phyloP scores from a whole-genome alignment of 2,797 vertebrate genomes.

The Loriculus beryllinus region DNA sequence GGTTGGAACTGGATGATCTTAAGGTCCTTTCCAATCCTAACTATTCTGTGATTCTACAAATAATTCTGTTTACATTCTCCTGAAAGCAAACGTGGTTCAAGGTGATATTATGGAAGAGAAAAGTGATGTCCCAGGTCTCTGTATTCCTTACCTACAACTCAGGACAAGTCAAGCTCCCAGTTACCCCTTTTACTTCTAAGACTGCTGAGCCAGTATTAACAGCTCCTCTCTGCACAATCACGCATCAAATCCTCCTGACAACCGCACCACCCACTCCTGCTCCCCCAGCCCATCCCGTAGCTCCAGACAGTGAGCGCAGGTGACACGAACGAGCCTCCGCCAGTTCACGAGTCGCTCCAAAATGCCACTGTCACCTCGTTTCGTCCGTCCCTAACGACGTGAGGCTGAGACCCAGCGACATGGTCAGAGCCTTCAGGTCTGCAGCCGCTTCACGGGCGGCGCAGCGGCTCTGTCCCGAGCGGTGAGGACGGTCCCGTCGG shows the following conservation, averaged over 20 bases:
- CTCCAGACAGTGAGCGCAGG: background rate
- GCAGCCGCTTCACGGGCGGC: background rate
- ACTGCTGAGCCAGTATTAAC: background rate
- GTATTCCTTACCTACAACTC: background rate
- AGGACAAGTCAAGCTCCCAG: background rate
- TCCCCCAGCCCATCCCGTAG: background rate
- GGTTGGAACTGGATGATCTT: background rate
- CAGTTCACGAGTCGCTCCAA: background rate
- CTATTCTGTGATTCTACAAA: background rate
- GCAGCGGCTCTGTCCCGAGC: background rate
- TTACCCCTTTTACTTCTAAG: background rate
- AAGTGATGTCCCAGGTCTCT: background rate
- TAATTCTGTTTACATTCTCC: background rate
- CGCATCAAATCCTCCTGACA: background rate
- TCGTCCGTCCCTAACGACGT: accelerated
- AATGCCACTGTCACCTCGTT: no score
- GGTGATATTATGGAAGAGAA: accelerated
- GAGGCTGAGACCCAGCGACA: background rate
- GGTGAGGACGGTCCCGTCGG: background rate
- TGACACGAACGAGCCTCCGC: no score
- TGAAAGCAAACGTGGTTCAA: background rate
- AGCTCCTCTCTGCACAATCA: background rate
- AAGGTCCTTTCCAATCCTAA: background rate
- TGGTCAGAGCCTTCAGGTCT: accelerated
- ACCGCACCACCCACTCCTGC: background rate